phyloP scores from a whole-genome alignment of 2,113 vertebrate species.

The Salvelinus fontinalis region DNA sequence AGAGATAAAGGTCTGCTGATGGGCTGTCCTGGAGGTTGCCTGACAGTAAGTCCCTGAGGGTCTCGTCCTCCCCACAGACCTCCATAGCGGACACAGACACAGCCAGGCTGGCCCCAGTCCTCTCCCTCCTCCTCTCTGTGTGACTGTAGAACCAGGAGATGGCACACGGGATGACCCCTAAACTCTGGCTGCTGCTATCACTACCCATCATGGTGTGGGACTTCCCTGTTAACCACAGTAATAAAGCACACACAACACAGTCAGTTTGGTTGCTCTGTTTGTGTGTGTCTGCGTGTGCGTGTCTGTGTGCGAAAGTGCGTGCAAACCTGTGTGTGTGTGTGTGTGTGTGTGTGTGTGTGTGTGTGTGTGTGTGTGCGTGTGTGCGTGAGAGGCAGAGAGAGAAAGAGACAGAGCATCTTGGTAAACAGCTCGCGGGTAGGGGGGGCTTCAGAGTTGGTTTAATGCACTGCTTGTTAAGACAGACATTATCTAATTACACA shows the following conservation, averaged over 20 bases:
- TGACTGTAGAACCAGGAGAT: constrained; percentile 97
- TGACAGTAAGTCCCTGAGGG: constrained; percentile 86
- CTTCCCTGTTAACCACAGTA: constrained; percentile 82
- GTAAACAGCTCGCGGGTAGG: background rate
- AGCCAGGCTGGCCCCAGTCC: constrained; percentile 84
- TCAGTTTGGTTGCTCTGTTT: background rate
- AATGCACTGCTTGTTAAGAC: background rate
- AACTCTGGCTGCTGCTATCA: constrained; percentile 85
- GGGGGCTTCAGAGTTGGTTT: background rate
- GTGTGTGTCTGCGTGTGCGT: background rate
- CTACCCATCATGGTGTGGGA: constrained; percentile 96
- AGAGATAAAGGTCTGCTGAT: constrained; percentile 86
- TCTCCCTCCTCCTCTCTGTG: constrained; percentile 83
- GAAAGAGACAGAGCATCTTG: background rate
- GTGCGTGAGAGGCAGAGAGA: background rate
- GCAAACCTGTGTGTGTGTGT: too few species aligned
- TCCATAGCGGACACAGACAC: constrained; percentile 96
- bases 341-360: too few species aligned
- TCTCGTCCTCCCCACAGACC: constrained; percentile 93
- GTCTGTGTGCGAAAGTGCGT: background rate
- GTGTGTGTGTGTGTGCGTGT: too few species aligned
- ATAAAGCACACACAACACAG: constrained; percentile 56
- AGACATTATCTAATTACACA: too few species aligned
- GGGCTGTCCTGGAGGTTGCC: constrained; percentile 86
- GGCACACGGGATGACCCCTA: constrained; percentile 92